Base-by-base conservation (phyloP, 1,140 invertebrate species). In the Penaeus japonicus region DNA sequence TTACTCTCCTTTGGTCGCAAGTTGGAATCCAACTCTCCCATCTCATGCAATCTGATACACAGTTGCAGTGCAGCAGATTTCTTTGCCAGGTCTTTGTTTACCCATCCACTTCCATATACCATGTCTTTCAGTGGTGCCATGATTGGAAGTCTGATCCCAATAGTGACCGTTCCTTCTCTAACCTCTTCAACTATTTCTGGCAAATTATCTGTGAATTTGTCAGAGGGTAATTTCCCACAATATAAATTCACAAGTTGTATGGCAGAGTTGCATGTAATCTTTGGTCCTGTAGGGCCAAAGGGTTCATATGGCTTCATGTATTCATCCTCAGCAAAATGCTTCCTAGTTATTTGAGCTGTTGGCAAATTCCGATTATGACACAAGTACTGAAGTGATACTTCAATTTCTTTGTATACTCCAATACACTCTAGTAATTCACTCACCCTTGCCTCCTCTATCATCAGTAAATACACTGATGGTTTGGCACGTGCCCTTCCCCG, bases 401-500 rank as follows among this genome's bases (percentile, higher is more conserved):
- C 88, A 73, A 91, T 89, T 80, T 85, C 55, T 30, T 27, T 82
- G 57, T 90, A 91, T 18, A 78, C 35, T n/a, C 57, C 84, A 17
- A 90, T 35, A 55, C 53, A 39, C 4, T 75, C 81, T 4, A 30
- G n/a, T 12, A 91, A n/a, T 17, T 65, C 80, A 17, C 35, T 35
- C 18, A 88, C 18, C 7, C 55, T 18, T 20, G 27, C 65, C 22
- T 53, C 54, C 17, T 78, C 20, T 24, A 59, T 39, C 88, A 91
- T 89, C 18, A 91, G 59, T 7, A 90, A n/a, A 57, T 91, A 91
- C 54, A 77, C 89, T 2, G 89, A 90, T 18, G 90, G 86, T 2
- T 75, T 78, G 18, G 89, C 90, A 80, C 90, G 81, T 32, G 90
- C 90, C 90, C 91, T 59, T 12, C 90, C 91, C 84, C 84, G 90